Evolutionary conservation across 2,113 vertebrate genomes (phyloP).

Genomic region (Sinocyclocheilus anophthalmus): DNA sequence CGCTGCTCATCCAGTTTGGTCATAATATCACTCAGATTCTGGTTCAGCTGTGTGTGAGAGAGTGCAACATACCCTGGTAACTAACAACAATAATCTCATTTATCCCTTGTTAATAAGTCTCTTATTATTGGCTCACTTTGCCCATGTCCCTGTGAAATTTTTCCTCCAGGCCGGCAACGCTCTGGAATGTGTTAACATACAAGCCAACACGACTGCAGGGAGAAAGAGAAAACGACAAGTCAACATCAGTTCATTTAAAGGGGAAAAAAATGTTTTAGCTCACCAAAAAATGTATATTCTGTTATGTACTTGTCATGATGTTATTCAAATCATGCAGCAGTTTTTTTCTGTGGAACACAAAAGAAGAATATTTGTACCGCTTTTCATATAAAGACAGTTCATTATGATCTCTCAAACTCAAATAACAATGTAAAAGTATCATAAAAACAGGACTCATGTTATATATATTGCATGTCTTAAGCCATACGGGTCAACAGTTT

Average conservation of each 20-base stretch:
- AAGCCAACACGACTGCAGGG: slow-evolving; percentile 88
- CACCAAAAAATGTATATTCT: not conserved
- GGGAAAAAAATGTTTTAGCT: not conserved
- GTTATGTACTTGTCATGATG: not conserved
- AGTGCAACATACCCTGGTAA: not conserved
- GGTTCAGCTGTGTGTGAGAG: slow-evolving; percentile 82
- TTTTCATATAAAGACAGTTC: not conserved
- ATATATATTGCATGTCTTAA: not conserved
- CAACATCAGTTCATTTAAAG: not conserved
- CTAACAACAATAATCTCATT: not conserved
- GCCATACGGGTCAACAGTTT: not conserved
- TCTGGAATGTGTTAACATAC: slow-evolving; percentile 97
- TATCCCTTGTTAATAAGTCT: not conserved
- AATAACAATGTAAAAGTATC: too few species aligned
- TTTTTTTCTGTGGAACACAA: not conserved
- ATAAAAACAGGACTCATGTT: too few species aligned
- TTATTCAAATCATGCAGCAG: not conserved
- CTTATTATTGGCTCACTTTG: slow-evolving; percentile 77
- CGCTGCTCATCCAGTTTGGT: slow-evolving; percentile 89
- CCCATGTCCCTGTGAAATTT: slow-evolving; percentile 96
- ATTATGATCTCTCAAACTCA: not conserved
- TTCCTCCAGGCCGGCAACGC: slow-evolving; percentile 89
- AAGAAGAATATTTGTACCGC: not conserved
- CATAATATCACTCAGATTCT: slow-evolving; percentile 90
- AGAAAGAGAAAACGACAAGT: not conserved